Conservation (phyloP, 2,888 invertebrate species). For the Leucania comma region DNA sequence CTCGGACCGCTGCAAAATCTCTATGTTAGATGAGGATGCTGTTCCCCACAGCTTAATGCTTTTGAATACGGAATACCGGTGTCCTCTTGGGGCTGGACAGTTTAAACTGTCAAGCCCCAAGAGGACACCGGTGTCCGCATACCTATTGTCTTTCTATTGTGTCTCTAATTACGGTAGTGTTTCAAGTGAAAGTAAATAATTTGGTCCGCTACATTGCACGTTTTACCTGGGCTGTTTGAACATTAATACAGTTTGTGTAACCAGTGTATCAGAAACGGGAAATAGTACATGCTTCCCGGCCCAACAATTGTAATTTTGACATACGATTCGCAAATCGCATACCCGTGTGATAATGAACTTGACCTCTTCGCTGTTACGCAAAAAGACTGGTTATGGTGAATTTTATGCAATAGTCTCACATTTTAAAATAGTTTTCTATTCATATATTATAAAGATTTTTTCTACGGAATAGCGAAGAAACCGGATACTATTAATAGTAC, state of each 20-base stretch:
- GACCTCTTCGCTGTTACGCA: constrained; percentile 59
- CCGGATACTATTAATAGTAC: too few relatives aligned
- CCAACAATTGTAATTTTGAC: constrained; percentile 39
- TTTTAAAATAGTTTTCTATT: constrained; percentile 19
- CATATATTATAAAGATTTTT: constrained; percentile 1
- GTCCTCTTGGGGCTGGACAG: too few relatives aligned
- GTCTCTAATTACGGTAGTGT: too few relatives aligned
- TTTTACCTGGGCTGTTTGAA: constrained; percentile 14
- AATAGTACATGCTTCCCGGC: constrained; percentile 37
- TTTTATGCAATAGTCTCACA: constrained; percentile 28
- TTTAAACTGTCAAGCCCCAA: too few relatives aligned
- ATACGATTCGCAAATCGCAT: constrained; percentile 34
- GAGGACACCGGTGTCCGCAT: too few relatives aligned
- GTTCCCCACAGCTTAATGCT: too few relatives aligned
- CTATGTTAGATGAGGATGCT: too few relatives aligned
- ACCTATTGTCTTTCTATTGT: too few relatives aligned
- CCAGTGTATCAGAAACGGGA: constrained; percentile 23
- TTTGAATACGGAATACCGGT: too few relatives aligned
- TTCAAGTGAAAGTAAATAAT: constrained; percentile 28
- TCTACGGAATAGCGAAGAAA: neutral
- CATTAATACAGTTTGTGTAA: constrained; percentile 2
- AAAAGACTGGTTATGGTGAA: constrained; percentile 56
- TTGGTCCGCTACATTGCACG: constrained; percentile 30
- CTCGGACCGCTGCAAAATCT: too few relatives aligned
- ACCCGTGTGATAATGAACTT: constrained; percentile 63